Evolutionary conservation across 2,113 vertebrate genomes (phyloP).

Genomic region (Erythrolamprus reginae): DNA sequence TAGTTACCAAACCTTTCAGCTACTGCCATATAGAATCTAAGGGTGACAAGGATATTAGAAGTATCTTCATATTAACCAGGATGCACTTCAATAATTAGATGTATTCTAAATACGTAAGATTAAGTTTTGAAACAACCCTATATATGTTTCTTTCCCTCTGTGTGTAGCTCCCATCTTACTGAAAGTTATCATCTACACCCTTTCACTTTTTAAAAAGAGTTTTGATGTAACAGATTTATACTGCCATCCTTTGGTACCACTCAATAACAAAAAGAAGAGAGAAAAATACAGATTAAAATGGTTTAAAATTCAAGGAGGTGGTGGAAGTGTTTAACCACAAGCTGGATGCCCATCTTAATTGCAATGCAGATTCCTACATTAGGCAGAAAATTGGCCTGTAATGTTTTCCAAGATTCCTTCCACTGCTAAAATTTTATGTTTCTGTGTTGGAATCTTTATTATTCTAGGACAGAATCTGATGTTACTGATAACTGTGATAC

Average conservation of each 20-base stretch:
- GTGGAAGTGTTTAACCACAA: neutral
- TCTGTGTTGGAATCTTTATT: neutral
- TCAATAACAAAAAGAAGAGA: constrained; percentile 1
- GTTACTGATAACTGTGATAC: neutral
- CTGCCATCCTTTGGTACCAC: constrained; percentile 64
- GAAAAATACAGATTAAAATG: neutral
- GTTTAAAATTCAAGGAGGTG: neutral
- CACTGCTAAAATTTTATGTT: neutral
- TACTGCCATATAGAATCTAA: neutral
- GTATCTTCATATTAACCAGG: neutral
- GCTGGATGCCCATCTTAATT: neutral
- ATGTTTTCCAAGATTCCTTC: neutral
- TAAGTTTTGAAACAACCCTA: neutral
- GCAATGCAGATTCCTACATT: neutral
- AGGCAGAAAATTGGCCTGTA: neutral
- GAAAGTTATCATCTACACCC: neutral
- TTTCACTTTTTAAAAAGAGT: neutral
- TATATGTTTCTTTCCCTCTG: neutral
- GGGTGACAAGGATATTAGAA: neutral
- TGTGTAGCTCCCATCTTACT: neutral
- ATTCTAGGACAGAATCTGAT: neutral
- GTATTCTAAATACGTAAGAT: neutral
- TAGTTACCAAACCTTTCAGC: neutral
- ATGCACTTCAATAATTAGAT: neutral
- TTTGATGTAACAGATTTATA: constrained; percentile 28